Evolutionary conservation across 2,113 vertebrate genomes (phyloP).

Genomic region (Megaceryle maxima): DNA sequence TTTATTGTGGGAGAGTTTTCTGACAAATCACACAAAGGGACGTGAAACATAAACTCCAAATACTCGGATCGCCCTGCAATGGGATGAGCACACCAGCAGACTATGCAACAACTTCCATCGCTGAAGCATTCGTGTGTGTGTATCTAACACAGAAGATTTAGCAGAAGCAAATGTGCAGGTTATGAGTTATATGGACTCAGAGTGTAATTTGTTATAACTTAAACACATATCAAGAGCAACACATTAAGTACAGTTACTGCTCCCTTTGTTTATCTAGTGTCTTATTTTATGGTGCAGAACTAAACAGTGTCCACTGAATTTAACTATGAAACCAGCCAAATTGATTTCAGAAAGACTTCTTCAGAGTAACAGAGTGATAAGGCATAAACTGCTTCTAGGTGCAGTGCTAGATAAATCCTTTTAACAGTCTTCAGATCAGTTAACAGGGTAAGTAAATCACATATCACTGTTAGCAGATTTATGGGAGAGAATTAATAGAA

Average conservation of each 20-base stretch:
- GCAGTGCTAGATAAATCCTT: conserved; percentile 78
- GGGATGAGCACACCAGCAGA: background rate
- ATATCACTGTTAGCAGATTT: conserved; percentile 82
- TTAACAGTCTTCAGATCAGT: conserved; percentile 78
- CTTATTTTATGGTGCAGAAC: conserved; percentile 67
- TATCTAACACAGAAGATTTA: background rate
- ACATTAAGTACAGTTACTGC: conserved; percentile 19
- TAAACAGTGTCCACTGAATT: conserved; percentile 59
- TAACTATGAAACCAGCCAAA: conserved; percentile 60
- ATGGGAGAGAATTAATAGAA: conserved; percentile 84
- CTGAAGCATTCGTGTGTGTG: background rate
- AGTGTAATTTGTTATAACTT: conserved; percentile 30
- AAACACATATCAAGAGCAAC: conserved; percentile 29
- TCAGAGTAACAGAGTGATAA: conserved; percentile 54
- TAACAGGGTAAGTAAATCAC: conserved; percentile 81
- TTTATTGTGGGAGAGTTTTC: conserved; percentile 43
- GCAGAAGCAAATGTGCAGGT: background rate
- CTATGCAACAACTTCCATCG: background rate
- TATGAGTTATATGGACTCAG: conserved; percentile 11
- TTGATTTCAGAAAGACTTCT: conserved; percentile 70
- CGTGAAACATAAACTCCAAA: conserved; percentile 18
- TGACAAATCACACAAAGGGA: background rate
- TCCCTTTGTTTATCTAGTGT: conserved; percentile 63
- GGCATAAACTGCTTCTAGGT: conserved; percentile 63
- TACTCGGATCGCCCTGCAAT: background rate